These are phyloP conservation scores for Parthenolecanium corni DNA, from an alignment of 2,888 invertebrate species.

Conservation along the genomic window DNA sequence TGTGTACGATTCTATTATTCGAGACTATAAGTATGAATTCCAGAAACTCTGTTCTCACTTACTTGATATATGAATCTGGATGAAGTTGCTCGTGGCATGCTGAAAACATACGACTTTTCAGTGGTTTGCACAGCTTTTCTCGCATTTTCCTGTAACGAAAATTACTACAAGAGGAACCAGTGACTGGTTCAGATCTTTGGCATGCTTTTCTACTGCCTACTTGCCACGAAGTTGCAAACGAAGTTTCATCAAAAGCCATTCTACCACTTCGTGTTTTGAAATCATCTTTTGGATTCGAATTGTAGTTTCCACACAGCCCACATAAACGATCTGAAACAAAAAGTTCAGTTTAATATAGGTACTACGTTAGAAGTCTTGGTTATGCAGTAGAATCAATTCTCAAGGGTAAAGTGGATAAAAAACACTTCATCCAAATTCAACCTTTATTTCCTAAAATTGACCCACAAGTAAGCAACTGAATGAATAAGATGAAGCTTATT, in stretches of 20 bases:
- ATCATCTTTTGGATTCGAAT: slow-evolving; percentile 75
- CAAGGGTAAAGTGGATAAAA: not conserved
- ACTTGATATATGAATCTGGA: slow-evolving; percentile 67
- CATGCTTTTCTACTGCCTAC: slow-evolving; percentile 69
- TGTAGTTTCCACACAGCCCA: slow-evolving; percentile 91
- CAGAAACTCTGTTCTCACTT: no score
- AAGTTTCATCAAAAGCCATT: slow-evolving; percentile 51
- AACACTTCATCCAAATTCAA: no score
- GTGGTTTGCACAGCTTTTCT: slow-evolving; percentile 43
- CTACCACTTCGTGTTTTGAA: slow-evolving; percentile 56
- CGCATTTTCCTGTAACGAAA: slow-evolving; percentile 32
- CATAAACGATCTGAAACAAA: slow-evolving; percentile 45
- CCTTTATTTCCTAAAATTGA: no score
- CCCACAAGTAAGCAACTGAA: no score
- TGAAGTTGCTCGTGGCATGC: slow-evolving; percentile 69
- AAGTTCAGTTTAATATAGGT: not conserved
- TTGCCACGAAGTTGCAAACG: slow-evolving; percentile 73
- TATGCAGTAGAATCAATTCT: no score
- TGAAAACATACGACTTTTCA: slow-evolving; percentile 50
- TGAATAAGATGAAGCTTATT: no score
- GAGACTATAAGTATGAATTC: no score
- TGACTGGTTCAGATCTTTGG: slow-evolving; percentile 39
- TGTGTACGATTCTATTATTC: no score
- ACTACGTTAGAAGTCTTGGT: no score
- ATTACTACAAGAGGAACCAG: slow-evolving; percentile 38